phyloP scores from a whole-genome alignment of 2,888 invertebrate genomes.

The Rotaria socialis region DNA sequence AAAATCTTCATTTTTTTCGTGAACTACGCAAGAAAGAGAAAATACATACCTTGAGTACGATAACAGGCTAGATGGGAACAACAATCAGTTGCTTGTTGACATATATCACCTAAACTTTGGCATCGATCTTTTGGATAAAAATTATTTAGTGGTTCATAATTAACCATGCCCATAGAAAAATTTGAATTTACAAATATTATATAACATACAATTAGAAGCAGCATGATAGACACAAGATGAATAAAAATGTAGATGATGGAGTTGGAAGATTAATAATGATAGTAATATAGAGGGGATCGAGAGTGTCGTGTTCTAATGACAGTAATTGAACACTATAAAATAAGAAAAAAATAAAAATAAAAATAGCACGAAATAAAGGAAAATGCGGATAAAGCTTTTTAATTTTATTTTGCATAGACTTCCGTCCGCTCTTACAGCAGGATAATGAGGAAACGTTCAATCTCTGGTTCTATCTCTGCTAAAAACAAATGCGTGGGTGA shows the following conservation, averaged over 20 bases:
- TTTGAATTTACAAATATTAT: not conserved
- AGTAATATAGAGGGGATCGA: not conserved
- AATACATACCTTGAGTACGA: not conserved
- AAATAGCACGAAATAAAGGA: not conserved
- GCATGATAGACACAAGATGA: not conserved
- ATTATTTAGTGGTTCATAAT: not conserved
- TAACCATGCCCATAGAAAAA: not conserved
- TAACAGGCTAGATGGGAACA: not conserved
- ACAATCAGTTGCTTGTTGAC: not conserved
- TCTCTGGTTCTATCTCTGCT: not conserved
- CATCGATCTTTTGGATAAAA: not conserved
- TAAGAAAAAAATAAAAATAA: not conserved
- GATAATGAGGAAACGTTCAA: not conserved
- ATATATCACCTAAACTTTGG: slow-evolving; percentile 24
- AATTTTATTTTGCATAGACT: not conserved
- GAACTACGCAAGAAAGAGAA: not conserved
- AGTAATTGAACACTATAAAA: not conserved
- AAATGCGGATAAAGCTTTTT: not conserved
- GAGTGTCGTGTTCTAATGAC: not conserved
- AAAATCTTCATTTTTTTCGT: not conserved
- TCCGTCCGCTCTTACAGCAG: not conserved
- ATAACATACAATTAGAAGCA: not conserved
- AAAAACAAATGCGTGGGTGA: not conserved
- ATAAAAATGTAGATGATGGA: not conserved
- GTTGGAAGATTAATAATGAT: not conserved